Evolutionary conservation across 2,888 invertebrate genomes (phyloP).

Genomic region (Cetonia aurata): DNA sequence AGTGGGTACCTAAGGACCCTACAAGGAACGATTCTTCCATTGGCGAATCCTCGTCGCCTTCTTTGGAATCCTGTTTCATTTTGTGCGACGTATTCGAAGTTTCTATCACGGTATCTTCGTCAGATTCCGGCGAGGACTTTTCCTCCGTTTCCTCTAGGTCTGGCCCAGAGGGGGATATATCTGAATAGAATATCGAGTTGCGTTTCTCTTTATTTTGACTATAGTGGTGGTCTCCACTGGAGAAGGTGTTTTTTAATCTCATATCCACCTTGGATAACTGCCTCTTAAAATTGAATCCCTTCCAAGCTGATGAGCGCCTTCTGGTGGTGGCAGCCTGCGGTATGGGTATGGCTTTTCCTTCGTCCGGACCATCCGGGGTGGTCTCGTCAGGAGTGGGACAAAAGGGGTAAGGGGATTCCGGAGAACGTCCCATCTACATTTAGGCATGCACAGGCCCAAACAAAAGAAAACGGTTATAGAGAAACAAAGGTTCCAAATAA

Average conservation of each 20-base stretch:
- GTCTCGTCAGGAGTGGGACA: conserved; percentile 69
- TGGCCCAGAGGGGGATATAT: conserved; percentile 54
- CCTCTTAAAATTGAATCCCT: conserved; percentile 83
- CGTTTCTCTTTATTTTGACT: conserved; percentile 65
- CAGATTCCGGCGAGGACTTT: conserved; percentile 61
- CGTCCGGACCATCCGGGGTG: conserved; percentile 66
- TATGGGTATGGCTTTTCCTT: conserved; percentile 59
- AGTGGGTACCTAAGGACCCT: conserved; percentile 58
- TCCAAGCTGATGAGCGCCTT: conserved; percentile 78
- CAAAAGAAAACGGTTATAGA: conserved; percentile 57
- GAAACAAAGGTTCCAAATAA: conserved; percentile 7
- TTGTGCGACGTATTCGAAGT: conserved; percentile 51
- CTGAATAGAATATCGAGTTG: conserved; percentile 64
- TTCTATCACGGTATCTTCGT: conserved; percentile 62
- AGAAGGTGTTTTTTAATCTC: conserved; percentile 78
- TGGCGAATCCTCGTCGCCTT: conserved; percentile 61
- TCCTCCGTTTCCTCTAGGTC: conserved; percentile 53
- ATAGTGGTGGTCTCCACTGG: conserved; percentile 50
- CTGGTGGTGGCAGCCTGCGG: conserved; percentile 65
- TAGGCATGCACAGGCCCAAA: conserved; percentile 61
- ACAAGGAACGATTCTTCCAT: conserved; percentile 54
- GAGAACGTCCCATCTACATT: conserved; percentile 64
- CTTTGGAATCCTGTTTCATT: conserved; percentile 61
- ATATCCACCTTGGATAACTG: conserved; percentile 85
- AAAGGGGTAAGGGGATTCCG: conserved; percentile 64